Base-by-base conservation (phyloP, 1,140 invertebrate genomes). In the Conus betulinus region DNA sequence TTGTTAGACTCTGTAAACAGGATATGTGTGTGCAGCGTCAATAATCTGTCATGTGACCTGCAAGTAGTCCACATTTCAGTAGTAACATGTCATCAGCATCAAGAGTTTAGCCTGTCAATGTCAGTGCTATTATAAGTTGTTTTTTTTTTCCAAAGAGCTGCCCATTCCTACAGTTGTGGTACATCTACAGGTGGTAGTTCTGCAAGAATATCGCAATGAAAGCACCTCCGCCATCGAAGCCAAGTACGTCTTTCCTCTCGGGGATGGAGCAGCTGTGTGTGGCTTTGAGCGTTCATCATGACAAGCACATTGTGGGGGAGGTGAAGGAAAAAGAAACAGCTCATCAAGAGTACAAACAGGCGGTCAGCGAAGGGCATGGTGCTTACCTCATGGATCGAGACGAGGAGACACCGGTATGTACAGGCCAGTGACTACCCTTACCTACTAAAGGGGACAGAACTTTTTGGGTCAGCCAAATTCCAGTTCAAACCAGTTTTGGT, bases 251-350 rank as follows among this genome's bases (percentile, higher is more conserved):
- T 96, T 95, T 87, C 95, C 95, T 1, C 92, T 96, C 27, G 94
- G 94, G 76, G 95, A 95, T 25, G 93, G 93, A 84, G 94, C 95
- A 20, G 94, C 94, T 52, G 95, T 96, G 5, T 95, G 95, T 91
- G 94, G 94, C 0, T 96, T 96, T 92, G 95, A 87, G 95, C 95
- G 8, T 95, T 95, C 89, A 95, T 96, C 87, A 95, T 90, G 94
- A 93, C 71, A 95, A 95, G 87, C 95, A 95, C 90, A 93, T 96
- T 25, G 90, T 95, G 39, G 96, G 96, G 17, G 93, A 95, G 83
- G 95, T 96, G 76, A 96, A 96, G 90, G 95, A 96, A 87, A 95
- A 96, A 87, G 94, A 96, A 91, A 93, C 91, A 67, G 96, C 96
- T 10, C 94, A 95, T 84, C 91, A 90, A 53, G 95, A 96, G 85